A percentile compares a stretch with the other conserved stretches of the same genome.
These are phyloP conservation scores for Myzus persicae DNA, from an alignment of 1,140 invertebrate species.

Conservation along the genomic window DNA sequence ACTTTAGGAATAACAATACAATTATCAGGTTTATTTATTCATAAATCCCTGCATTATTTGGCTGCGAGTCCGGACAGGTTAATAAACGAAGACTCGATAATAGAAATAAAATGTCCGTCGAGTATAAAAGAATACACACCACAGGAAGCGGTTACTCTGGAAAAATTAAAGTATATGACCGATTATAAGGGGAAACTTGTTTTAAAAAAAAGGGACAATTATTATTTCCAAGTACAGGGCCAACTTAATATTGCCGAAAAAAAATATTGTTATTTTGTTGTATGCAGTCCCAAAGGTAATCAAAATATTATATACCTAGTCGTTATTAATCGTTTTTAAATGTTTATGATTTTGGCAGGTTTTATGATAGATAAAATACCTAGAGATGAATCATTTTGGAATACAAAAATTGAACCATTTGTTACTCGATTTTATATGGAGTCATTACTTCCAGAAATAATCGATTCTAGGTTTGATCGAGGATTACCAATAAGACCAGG, in stretches of 20 bases:
- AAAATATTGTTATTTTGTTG: too few species aligned
- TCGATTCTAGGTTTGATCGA: not conserved
- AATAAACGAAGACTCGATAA: not conserved
- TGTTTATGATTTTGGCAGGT: not conserved
- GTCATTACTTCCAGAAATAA: not conserved
- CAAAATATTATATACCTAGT: not conserved
- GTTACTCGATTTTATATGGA: not conserved
- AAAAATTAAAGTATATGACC: not conserved
- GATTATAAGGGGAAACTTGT: not conserved
- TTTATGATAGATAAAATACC: too few species aligned
- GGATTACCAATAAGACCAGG: too few species aligned
- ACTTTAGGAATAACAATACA: not conserved
- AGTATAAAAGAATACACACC: conserved; percentile 13
- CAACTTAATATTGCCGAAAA: too few species aligned
- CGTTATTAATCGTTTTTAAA: not conserved
- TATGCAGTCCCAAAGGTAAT: not conserved
- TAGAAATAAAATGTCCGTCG: not conserved
- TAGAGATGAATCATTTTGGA: not conserved
- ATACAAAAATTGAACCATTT: not conserved
- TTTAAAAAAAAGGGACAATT: not conserved
- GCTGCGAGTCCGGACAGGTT: not conserved
- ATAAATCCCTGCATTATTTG: not conserved
- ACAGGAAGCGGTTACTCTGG: not conserved
- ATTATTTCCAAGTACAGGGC: not conserved
- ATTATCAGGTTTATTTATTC: not conserved